Evolutionary conservation across 23 tunicate species (phyloP).

Genomic region (Halocynthia aurantium): DNA sequence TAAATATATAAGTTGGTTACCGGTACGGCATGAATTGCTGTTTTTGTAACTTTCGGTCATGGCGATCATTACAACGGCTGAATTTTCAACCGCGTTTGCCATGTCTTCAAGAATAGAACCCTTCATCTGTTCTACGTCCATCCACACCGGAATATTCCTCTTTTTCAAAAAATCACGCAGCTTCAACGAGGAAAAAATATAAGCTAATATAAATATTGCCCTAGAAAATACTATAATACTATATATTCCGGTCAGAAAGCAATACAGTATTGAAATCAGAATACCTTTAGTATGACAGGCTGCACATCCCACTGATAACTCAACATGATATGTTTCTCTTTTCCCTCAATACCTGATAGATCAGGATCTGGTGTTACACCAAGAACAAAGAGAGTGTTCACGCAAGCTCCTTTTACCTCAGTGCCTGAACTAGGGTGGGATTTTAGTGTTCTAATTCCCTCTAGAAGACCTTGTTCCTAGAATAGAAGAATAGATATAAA

Average conservation of each 20-base stretch:
- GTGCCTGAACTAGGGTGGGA: neutral
- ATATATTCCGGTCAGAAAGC: neutral
- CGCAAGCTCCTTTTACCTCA: constrained; percentile 23
- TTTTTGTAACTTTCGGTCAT: constrained; percentile 68
- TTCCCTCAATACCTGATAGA: neutral
- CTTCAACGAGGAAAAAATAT: constrained; percentile 14
- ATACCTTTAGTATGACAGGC: constrained; percentile 29
- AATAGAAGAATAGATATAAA: neutral
- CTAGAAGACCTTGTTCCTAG: constrained; percentile 44
- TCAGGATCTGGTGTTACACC: neutral
- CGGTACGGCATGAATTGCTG: constrained; percentile 76
- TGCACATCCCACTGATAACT: constrained; percentile 85
- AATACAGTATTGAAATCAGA: neutral
- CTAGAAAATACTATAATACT: neutral
- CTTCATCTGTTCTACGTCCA: constrained; percentile 49
- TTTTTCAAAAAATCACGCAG: constrained; percentile 28
- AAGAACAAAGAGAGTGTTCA: constrained; percentile 34
- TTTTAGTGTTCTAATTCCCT: constrained; percentile 6
- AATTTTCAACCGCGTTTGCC: constrained; percentile 72
- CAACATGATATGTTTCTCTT: constrained; percentile 45
- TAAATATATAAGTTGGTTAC: constrained; percentile 1
- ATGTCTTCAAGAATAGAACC: constrained; percentile 54
- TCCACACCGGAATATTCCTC: constrained; percentile 38
- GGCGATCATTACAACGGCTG: constrained; percentile 47
- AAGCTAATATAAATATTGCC: neutral